Evolutionary conservation across 1,140 invertebrate species (phyloP).

Genomic region (Cydia pomonella): DNA sequence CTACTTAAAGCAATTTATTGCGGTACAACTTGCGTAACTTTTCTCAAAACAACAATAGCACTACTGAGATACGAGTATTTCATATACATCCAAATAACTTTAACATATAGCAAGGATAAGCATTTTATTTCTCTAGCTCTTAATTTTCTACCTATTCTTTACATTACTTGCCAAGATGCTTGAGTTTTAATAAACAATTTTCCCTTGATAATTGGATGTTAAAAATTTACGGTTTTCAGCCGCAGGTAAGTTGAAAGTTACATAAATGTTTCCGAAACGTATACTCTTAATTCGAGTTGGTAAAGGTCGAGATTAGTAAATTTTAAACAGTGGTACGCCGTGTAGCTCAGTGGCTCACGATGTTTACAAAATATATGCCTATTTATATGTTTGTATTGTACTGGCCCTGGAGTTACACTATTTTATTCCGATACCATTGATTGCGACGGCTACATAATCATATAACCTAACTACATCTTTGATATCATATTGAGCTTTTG

Average conservation of each 20-base stretch:
- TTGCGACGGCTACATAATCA: too few species aligned
- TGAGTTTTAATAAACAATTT: constrained; percentile 9
- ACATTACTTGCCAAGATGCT: not conserved
- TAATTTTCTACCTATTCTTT: not conserved
- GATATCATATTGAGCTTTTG: too few species aligned
- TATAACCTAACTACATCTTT: too few species aligned
- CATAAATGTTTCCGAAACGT: not conserved
- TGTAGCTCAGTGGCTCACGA: not conserved
- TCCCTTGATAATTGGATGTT: constrained; percentile 26
- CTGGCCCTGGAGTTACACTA: too few species aligned
- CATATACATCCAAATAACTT: too few species aligned
- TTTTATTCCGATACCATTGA: too few species aligned
- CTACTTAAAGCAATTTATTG: not conserved
- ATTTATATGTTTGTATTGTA: too few species aligned
- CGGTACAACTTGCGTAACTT: not conserved
- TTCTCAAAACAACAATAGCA: constrained; percentile 2
- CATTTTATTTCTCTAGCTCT: not conserved
- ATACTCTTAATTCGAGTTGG: constrained; percentile 15
- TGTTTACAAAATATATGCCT: not conserved
- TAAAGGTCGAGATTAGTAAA: constrained; percentile 27
- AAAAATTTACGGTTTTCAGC: constrained; percentile 25
- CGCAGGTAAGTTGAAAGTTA: constrained; percentile 17
- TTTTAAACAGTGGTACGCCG: constrained; percentile 21
- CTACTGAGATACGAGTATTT: too few species aligned
- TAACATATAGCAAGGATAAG: not conserved